phyloP scores from a whole-genome alignment of 2,797 vertebrate genomes.

The Scomberomorus guttatus region DNA sequence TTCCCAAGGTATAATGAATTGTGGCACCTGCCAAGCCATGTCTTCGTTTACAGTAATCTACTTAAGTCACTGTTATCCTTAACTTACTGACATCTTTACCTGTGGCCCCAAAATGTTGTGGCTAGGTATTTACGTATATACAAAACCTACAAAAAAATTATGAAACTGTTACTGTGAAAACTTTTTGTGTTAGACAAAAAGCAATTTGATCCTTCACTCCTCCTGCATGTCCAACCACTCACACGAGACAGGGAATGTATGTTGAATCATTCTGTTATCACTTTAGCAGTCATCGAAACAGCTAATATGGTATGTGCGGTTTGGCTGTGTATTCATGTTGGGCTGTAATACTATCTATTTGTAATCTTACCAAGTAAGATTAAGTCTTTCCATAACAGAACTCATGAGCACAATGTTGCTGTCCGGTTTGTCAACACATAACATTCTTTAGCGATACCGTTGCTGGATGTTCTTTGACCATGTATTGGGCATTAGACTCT shows the following conservation, averaged over 20 bases:
- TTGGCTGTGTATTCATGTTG: slow-evolving; percentile 2
- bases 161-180: background rate
- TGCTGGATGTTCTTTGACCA: slow-evolving; percentile 55
- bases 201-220: background rate
- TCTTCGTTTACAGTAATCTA: slow-evolving; percentile 36
- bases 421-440: slow-evolving; percentile 66
- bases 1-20: slow-evolving; percentile 25
- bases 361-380: slow-evolving; percentile 28
- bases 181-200: background rate
- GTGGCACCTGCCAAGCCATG: background rate
- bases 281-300: slow-evolving; percentile 19
- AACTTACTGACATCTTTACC: slow-evolving; percentile 15
- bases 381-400: slow-evolving; percentile 40
- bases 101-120: slow-evolving; percentile 19
- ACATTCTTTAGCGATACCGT: slow-evolving; percentile 52
- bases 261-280: slow-evolving; percentile 32
- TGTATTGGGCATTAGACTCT: slow-evolving; percentile 33
- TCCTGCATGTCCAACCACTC: slow-evolving; percentile 21
- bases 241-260: slow-evolving; percentile 16
- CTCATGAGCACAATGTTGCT: slow-evolving; percentile 37
- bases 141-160: background rate
- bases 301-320: slow-evolving; percentile 15
- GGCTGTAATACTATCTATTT: slow-evolving; percentile 36
- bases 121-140: background rate
- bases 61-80: slow-evolving; percentile 19